Conservation (phyloP, 2,888 invertebrate species). For the Phlogophora meticulosa region DNA sequence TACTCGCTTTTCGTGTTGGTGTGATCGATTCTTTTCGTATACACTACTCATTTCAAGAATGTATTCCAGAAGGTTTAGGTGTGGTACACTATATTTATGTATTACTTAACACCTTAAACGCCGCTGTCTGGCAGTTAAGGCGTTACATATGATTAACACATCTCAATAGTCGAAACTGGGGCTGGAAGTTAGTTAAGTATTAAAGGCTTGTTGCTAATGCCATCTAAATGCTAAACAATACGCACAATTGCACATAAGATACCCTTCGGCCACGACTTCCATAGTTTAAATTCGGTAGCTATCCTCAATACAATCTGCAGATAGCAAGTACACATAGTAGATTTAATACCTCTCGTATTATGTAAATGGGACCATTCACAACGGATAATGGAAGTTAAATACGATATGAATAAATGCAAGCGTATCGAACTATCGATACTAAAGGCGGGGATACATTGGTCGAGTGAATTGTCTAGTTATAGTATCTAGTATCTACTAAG, state of each 20-base stretch:
- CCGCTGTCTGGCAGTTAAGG: too few species aligned
- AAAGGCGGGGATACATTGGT: conserved; percentile 56
- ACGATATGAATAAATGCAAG: conserved; percentile 64
- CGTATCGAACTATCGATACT: conserved; percentile 50
- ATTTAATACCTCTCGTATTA: conserved; percentile 77
- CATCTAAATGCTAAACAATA: not conserved
- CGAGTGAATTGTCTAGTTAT: conserved; percentile 15
- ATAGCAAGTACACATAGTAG: conserved; percentile 66
- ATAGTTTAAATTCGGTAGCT: conserved; percentile 69
- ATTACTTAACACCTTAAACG: too few species aligned
- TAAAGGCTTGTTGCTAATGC: too few species aligned
- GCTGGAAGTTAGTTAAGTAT: too few species aligned
- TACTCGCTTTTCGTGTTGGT: too few species aligned
- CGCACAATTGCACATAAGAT: not conserved
- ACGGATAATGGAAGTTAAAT: conserved; percentile 76
- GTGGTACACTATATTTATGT: too few species aligned
- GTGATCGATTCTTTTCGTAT: too few species aligned
- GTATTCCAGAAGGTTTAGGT: too few species aligned
- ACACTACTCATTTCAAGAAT: too few species aligned
- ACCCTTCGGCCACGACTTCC: conserved; percentile 14
- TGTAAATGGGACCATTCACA: conserved; percentile 79
- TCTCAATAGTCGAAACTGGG: too few species aligned
- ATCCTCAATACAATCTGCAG: conserved; percentile 77
- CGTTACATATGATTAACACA: too few species aligned
- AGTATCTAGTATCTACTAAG: too few species aligned